A percentile compares a stretch with the other conserved stretches of the same genome.
phyloP scores from a whole-genome alignment of 2,113 vertebrate species.

The Anseranas semipalmata region DNA sequence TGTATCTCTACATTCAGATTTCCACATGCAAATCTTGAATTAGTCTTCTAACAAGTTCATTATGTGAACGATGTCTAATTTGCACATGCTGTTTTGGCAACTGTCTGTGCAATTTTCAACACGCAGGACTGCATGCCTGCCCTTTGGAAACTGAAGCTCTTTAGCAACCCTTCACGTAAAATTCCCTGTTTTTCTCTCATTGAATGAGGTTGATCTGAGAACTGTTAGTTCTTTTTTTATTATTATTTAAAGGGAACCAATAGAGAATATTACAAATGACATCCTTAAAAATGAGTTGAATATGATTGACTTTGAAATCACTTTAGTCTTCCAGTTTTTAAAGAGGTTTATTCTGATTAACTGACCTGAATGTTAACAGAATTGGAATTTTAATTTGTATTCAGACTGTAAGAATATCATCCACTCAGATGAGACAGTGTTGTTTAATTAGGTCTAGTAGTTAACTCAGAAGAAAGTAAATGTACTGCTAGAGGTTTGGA shows the following conservation, averaged over 20 bases:
- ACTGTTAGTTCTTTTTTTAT: neutral
- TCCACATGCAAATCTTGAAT: slow-evolving; percentile 68
- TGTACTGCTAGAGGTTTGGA: slow-evolving; percentile 55
- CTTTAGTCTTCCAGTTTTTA: slow-evolving; percentile 71
- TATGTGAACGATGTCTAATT: slow-evolving; percentile 66
- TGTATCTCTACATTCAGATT: slow-evolving; percentile 45
- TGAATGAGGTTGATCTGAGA: slow-evolving; percentile 40
- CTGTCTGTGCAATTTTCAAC: slow-evolving; percentile 61
- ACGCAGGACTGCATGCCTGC: slow-evolving; percentile 43
- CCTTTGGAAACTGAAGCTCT: slow-evolving; percentile 58
- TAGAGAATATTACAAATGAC: slow-evolving; percentile 12
- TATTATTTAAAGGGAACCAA: slow-evolving; percentile 28
- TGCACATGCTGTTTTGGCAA: slow-evolving; percentile 70
- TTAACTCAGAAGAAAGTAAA: slow-evolving; percentile 76
- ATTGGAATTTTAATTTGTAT: slow-evolving; percentile 77
- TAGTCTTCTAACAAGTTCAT: slow-evolving; percentile 69
- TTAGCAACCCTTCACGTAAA: slow-evolving; percentile 49
- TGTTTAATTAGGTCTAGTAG: slow-evolving; percentile 83
- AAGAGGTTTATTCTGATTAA: slow-evolving; percentile 73
- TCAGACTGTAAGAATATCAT: slow-evolving; percentile 73
- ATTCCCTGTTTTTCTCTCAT: slow-evolving; percentile 37
- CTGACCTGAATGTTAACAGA: slow-evolving; percentile 79
- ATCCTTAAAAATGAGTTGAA: slow-evolving; percentile 34
- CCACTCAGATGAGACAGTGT: slow-evolving; percentile 68
- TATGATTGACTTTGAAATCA: slow-evolving; percentile 76